phyloP scores from a whole-genome alignment of 2,888 invertebrate genomes.

The Pheosia tremula region DNA sequence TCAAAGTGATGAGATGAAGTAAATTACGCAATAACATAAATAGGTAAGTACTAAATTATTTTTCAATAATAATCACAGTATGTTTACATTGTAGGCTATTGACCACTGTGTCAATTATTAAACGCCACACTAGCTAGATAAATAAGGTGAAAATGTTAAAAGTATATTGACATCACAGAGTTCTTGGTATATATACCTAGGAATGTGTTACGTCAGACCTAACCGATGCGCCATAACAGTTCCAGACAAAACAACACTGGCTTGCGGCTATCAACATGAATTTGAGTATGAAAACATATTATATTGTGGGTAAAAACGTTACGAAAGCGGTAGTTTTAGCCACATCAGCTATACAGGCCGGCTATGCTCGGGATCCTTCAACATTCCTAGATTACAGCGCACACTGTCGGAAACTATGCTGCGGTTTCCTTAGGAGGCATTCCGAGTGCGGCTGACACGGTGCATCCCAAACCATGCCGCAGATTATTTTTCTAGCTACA shows the following conservation, averaged over 20 bases:
- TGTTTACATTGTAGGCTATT: conserved; percentile 28
- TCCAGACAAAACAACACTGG: neutral
- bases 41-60: neutral
- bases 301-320: no score
- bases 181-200: neutral
- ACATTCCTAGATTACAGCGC: no score
- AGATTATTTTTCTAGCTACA: no score
- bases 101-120: conserved; percentile 23
- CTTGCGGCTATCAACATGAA: neutral
- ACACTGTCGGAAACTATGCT: no score
- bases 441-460: no score
- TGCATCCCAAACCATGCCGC: no score
- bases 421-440: no score
- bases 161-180: conserved; percentile 27
- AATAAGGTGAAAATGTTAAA: conserved; percentile 36
- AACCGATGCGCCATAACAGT: neutral
- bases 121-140: conserved; percentile 26
- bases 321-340: no score
- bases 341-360: no score
- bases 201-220: neutral
- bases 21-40: neutral
- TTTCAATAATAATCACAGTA: conserved; percentile 15
- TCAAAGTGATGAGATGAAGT: neutral
- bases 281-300: neutral
- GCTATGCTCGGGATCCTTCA: no score